phyloP scores from a whole-genome alignment of 2,888 invertebrate genomes.

The Tryphoninae sp. region DNA sequence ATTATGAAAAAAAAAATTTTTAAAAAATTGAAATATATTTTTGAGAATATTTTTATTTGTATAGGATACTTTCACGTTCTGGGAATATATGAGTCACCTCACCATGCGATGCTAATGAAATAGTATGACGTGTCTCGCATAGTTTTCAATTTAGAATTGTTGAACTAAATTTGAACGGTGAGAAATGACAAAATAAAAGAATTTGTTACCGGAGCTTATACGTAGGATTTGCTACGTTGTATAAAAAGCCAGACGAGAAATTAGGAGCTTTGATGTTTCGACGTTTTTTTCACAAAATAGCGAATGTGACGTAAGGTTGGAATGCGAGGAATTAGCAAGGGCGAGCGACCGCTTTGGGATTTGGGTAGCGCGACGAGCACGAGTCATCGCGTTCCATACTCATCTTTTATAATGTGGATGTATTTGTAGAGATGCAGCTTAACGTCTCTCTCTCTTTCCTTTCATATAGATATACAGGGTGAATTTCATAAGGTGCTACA shows the following conservation, averaged over 20 bases:
- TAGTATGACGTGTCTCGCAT: too few relatives aligned
- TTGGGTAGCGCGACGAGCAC: conserved; percentile 1
- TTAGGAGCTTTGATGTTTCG: conserved; percentile 6
- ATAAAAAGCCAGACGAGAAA: not conserved
- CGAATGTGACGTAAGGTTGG: conserved; percentile 24
- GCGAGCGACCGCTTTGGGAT: conserved; percentile 40
- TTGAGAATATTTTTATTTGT: too few relatives aligned
- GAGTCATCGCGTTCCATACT: not conserved
- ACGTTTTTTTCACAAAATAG: conserved; percentile 6
- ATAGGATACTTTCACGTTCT: too few relatives aligned
- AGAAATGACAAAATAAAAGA: too few relatives aligned
- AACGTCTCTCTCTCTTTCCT: not conserved
- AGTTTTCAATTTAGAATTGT: too few relatives aligned
- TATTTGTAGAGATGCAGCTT: not conserved
- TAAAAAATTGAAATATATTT: too few relatives aligned
- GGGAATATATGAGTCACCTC: too few relatives aligned
- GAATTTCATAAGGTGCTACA: too few relatives aligned
- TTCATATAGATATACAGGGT: not conserved
- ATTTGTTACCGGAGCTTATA: too few relatives aligned
- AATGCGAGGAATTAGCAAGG: conserved; percentile 26
- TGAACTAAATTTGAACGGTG: too few relatives aligned
- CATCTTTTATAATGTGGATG: not conserved
- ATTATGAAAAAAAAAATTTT: too few relatives aligned
- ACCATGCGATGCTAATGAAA: too few relatives aligned
- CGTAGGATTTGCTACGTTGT: not conserved